Base-by-base conservation (phyloP, 2,888 invertebrate genomes). In the Melanostoma mellinum region DNA sequence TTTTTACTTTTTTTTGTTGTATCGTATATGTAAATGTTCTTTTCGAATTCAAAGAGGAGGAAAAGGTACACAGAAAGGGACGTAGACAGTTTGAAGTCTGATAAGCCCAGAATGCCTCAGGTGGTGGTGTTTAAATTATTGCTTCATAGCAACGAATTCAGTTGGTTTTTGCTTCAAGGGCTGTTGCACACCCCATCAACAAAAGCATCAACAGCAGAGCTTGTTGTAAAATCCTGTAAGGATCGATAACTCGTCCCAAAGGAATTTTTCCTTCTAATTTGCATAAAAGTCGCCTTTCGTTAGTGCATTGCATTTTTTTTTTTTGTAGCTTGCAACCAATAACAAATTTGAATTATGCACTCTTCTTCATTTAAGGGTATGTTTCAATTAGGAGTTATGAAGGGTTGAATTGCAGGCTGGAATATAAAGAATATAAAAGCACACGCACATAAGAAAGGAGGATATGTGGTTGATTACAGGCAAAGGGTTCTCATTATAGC, bases 311-410 rank as follows among this genome's bases (percentile, higher is more conserved):
- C 3, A 9, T 55, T n/a, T 20, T 33, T 10, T 3, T 35, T 46
- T 53, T 36, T 53, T 38, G n/a, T 48, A 6, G 9, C 32, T 33
- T 81, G 60, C 58, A 77, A 77, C 76, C 81, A 82, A 82, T 82
- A 77, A 73, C 68, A 73, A 58, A 73, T 73, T 82, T 69, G 82
- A 82, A 82, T 82, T 82, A 82, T 82, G 82, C 82, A 82, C 82
- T 82, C 78, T 56, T 74, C 73, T 69, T 78, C 69, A 68, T 77
- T 60, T 61, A 46, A 69, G 58, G 71, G 68, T 20, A 78, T 82
- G 73, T 82, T 82, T 82, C 82, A 82, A 82, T 82, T 82, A 82
- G 77, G 74, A 58, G 46, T 44, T 30, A 8, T 52, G 68, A 82
- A 65, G 73, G 82, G 82, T 69, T 78, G 73, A 46, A 20, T 20